Base-by-base conservation (phyloP, 2,113 vertebrate species). In the Misgurnus anguillicaudatus region DNA sequence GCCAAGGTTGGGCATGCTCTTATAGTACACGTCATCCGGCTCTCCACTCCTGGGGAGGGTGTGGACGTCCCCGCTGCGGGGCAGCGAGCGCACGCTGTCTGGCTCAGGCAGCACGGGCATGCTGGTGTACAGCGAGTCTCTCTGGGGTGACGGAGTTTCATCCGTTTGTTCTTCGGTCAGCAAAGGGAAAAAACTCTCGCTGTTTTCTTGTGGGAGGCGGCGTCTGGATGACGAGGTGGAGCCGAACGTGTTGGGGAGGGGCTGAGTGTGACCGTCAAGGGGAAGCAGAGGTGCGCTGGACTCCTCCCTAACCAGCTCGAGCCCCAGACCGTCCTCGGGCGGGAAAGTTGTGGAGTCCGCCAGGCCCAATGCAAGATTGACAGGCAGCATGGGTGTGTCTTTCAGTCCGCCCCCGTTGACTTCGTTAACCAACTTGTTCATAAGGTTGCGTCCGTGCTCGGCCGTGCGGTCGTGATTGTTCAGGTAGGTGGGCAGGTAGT, bases 1-100 rank as follows among this genome's bases (percentile, higher is more conserved):
- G 91, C 97, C 98, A 51, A 98, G 87, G 91, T 99, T 98, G 86
- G 98, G 98, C 98, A 99, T 98, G 91, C 97, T 99, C 90, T 99
- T 99, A 93, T 98, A 99, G 94, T 97, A 98, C 85, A 97, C 94
- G 38, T 99, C 98, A 0, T 98, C 97, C 0, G 82, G 66, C 51
- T 84, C 83, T 80, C 85, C 88, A 85, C 77, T 87, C 88, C 78
- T 91, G 87, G 1, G 87, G 85, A 85, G 87, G 89, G 77, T 90
- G 91, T 70, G 85, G 16, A 4, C 89, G 1, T 86, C 83, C 0
- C 57, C 78, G 41, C 57, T 4, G n/a, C 55, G 61, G 9, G 80
- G 71, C 75, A 78, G 69, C 83, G 91, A 86, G 4, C 91, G 88
- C 6, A 89, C 85, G 0, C 92, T 89, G 48, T 90, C 84, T 0